These are phyloP conservation scores for Eriosoma lanigerum DNA, from an alignment of 1,140 invertebrate species.

Conservation along the genomic window DNA sequence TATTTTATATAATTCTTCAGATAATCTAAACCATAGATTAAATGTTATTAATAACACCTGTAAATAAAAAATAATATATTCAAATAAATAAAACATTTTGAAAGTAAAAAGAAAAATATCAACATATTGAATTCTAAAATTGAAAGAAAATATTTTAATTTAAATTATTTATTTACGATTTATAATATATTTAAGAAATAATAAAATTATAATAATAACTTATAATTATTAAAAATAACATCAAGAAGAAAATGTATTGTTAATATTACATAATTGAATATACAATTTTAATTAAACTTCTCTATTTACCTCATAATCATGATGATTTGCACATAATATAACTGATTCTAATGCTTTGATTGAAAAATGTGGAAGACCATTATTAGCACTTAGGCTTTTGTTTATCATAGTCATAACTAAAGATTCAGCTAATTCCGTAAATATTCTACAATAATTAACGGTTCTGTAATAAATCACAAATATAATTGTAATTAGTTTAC, in stretches of 20 bases:
- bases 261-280: neutral
- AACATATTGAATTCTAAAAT: neutral
- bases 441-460: slow-evolving; percentile 90
- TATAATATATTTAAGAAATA: neutral
- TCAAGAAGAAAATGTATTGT: neutral
- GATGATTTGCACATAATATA: slow-evolving; percentile 89
- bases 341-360: slow-evolving; percentile 86
- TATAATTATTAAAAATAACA: neutral
- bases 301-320: slow-evolving; percentile 86
- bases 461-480: slow-evolving; percentile 63
- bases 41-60: slow-evolving; percentile 96
- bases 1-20: slow-evolving; percentile 89
- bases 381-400: slow-evolving; percentile 57
- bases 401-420: slow-evolving; percentile 82
- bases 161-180: neutral
- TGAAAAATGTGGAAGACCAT: slow-evolving; percentile 70
- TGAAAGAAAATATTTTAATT: neutral
- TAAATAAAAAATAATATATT: slow-evolving; percentile 53
- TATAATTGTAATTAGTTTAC: neutral
- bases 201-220: neutral
- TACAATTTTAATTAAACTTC: neutral
- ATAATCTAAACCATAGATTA: slow-evolving; percentile 93
- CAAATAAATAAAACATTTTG: neutral
- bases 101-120: neutral
- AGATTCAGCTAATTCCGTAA: slow-evolving; percentile 91